Evolutionary conservation across 2,113 vertebrate species (phyloP).

Genomic region (Oreotragus oreotragus): DNA sequence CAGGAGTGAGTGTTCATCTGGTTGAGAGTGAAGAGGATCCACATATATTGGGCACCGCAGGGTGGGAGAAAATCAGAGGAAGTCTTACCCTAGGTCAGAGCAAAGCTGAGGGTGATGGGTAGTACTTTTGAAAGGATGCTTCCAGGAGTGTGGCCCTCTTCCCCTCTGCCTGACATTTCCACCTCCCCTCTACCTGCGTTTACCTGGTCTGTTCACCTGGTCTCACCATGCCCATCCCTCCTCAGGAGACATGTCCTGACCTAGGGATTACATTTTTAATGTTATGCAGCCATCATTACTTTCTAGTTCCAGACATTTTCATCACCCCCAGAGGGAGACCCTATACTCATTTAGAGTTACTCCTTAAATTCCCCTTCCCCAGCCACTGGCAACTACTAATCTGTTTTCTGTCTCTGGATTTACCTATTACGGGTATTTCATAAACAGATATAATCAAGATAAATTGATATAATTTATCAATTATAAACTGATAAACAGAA

Average conservation of each 20-base stretch:
- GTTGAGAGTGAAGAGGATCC: background rate
- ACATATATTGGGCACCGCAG: fast-evolving
- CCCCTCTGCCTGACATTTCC: too few species aligned
- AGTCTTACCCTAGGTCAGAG: background rate
- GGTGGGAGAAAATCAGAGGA: background rate
- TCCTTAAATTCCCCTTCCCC: background rate
- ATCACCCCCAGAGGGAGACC: background rate
- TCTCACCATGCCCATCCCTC: background rate
- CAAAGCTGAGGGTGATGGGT: background rate
- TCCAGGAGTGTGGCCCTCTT: background rate
- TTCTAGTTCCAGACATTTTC: background rate
- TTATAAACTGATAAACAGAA: too few species aligned
- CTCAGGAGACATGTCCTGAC: background rate
- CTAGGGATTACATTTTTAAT: background rate
- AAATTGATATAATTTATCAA: too few species aligned
- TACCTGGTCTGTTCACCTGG: background rate
- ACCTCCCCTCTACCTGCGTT: background rate
- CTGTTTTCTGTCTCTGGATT: background rate
- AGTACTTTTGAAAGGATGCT: background rate
- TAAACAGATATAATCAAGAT: too few species aligned
- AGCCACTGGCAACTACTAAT: background rate
- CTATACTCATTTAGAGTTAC: background rate
- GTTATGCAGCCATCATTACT: background rate
- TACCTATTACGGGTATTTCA: background rate
- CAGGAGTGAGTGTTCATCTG: background rate